Conservation (phyloP, 2,113 vertebrate genomes). For the Conger conger region DNA sequence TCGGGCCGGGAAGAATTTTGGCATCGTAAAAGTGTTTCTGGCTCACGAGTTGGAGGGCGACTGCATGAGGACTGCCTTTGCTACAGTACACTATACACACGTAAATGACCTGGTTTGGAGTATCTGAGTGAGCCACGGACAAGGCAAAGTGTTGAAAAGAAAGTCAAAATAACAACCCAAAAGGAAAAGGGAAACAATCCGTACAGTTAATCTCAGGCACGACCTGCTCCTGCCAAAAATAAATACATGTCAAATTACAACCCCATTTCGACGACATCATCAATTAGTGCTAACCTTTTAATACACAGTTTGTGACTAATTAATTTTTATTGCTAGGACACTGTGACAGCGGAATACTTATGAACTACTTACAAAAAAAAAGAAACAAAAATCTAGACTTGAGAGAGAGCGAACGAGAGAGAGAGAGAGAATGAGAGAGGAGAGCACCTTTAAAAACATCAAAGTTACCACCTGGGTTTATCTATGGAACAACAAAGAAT, state of each 20-base stretch:
- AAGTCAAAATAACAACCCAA: conserved; percentile 47
- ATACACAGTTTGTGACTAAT: conserved; percentile 73
- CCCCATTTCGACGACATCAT: conserved; percentile 70
- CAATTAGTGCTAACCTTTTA: conserved; percentile 73
- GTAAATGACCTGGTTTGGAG: conserved; percentile 53
- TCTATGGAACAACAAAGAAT: conserved; percentile 74
- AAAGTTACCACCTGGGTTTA: conserved; percentile 75
- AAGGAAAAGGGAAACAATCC: conserved; percentile 60
- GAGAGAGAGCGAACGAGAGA: not conserved
- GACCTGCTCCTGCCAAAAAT: conserved; percentile 81
- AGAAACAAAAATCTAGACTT: not conserved
- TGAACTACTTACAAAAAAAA: conserved; percentile 81
- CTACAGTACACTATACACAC: conserved; percentile 70
- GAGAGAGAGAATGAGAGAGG: conserved; percentile 34
- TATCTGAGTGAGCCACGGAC: conserved; percentile 79
- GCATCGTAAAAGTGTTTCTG: conserved; percentile 78
- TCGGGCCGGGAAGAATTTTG: conserved; percentile 90
- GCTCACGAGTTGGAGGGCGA: conserved; percentile 64
- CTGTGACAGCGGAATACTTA: conserved; percentile 77
- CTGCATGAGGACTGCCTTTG: conserved; percentile 65
- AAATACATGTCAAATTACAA: conserved; percentile 80
- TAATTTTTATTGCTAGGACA: conserved; percentile 91
- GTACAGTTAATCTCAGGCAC: conserved; percentile 88
- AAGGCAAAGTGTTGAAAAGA: conserved; percentile 79
- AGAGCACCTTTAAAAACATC: conserved; percentile 88